These are phyloP conservation scores for Siniperca chuatsi DNA, from an alignment of 2,113 vertebrate species.

Conservation along the genomic window DNA sequence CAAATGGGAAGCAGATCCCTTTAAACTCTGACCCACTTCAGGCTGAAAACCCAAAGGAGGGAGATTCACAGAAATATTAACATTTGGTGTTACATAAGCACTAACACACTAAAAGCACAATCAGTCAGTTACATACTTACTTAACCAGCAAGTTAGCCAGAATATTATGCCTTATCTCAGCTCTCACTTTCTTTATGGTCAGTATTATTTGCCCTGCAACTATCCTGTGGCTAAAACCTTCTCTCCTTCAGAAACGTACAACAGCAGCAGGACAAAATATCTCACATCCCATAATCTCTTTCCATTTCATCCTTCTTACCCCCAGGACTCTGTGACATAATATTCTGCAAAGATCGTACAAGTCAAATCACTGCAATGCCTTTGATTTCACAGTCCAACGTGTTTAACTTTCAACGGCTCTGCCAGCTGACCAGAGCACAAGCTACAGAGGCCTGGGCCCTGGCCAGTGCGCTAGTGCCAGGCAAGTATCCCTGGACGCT, in stretches of 20 bases:
- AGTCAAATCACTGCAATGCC: slow-evolving; percentile 63
- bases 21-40: slow-evolving; percentile 74
- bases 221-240: slow-evolving; percentile 23
- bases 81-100: slow-evolving; percentile 12
- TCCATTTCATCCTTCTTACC: slow-evolving; percentile 31
- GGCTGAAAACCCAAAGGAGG: slow-evolving; percentile 57
- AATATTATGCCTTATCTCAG: slow-evolving; percentile 3
- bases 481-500: slow-evolving; percentile 62
- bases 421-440: slow-evolving; percentile 69
- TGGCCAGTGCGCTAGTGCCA: slow-evolving; percentile 58
- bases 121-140: slow-evolving; percentile 1
- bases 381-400: slow-evolving; percentile 73
- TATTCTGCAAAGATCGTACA: slow-evolving; percentile 59
- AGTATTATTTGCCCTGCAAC: slow-evolving; percentile 30
- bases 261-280: slow-evolving; percentile 30
- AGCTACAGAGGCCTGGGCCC: slow-evolving; percentile 64
- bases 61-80: slow-evolving; percentile 28
- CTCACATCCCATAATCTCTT: slow-evolving; percentile 40
- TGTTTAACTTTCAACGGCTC: slow-evolving; percentile 67
- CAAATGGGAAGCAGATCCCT: slow-evolving; percentile 68
- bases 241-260: slow-evolving; percentile 9
- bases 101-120: slow-evolving; percentile 9
- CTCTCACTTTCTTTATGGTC: slow-evolving; percentile 27
- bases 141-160: slow-evolving; percentile 14
- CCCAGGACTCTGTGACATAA: slow-evolving; percentile 51